Evolutionary conservation across 2,888 invertebrate genomes (phyloP), one percentile per base, ranked within the genome.

Genomic region (Myathropa florea): DNA sequence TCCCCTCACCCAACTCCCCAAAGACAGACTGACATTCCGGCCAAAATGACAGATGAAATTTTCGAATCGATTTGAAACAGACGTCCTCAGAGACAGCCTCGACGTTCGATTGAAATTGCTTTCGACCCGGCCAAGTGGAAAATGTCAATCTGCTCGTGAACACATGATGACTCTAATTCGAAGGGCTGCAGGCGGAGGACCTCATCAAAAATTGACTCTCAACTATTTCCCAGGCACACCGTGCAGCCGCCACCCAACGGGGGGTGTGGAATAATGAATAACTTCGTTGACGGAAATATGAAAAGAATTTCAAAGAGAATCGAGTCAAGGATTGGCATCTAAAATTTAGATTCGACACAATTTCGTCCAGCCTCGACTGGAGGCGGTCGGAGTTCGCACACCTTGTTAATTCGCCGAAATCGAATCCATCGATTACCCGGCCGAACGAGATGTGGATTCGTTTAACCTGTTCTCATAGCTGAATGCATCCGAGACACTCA

Each of bases 391-490:
- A 63, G 28, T 28, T 60, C 33, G 18, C 21, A 28, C 28, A 63
- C 18, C 28, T 21, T 7, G 28, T 21, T 9, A 21, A 63, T 18
- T 30, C 10, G 23, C 18, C 28, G 30, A 12, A 63, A 33, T 12
- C 39, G n/a, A 60, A 28, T 21, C 24, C 12, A 59, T 23, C 55
- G 63, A n/a, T n/a, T n/a, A n/a, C n/a, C n/a, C n/a, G n/a, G 57
- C 57, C 9, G 4, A 24, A 18, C 18, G 46, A 39, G 24, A 68
- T 68, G 60, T n/a, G 24, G 46, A 33, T 23, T 55, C 70, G 70
- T 64, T 78, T 57, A 71, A 78, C 55, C 57, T 39, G 67, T 36
- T 68, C 53, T 18, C 78, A 68, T 60, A 57, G 33, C 24, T 75
- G 55, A 70, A 46, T 75, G 55, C 57, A 39, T 63, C 21, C 12